Evolutionary conservation across 2,888 invertebrate species (phyloP), one percentile per base, ranked within the genome.

Genomic region (Scaptomyza cyrtandrae): DNA sequence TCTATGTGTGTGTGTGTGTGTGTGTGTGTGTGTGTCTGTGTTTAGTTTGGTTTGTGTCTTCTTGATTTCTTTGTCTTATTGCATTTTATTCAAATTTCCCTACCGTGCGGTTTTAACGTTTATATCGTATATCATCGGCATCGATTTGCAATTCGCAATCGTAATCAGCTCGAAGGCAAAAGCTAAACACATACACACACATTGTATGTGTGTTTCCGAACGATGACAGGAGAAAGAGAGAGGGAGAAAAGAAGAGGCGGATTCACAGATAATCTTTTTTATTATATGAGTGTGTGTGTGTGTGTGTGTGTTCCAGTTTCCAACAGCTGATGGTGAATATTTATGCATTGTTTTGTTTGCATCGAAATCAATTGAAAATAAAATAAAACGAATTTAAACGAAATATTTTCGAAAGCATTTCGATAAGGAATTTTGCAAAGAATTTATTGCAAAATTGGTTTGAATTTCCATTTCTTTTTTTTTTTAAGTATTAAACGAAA

Each of bases 51-150:
- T 33, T 10, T 33, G 33, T 33, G 10, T 33, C 33, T 29, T 64
- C 68, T 80, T 71, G 59, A 71, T 72, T 80, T 77, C 81, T 81
- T 81, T 84, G 89, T 88, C 83, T 85, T 83, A 83, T 88, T 84
- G 89, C 89, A 84, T 86, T 85, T 88, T 88, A 86, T 89, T 88
- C 86, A 86, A 88, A 89, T 86, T 86, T 82, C 89, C 89, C 86
- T 87, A 82, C 86, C 86, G 88, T 89, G 89, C 75, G 89, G 86
- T 86, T 86, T 85, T 73, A 78, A 74, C 89, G 89, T 85, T 85
- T 88, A 79, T 71, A 63, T 71, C 64, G 7, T 33, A 33, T 33
- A 65, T 68, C 60, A 69, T 68, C 58, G 73, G 66, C 84, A 89
- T 85, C 85, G 85, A 85, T 85, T 85, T 89, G 89, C 88, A 85